Conservation (phyloP, 2,888 invertebrate species). For the Ichneumoninae sp. region DNA sequence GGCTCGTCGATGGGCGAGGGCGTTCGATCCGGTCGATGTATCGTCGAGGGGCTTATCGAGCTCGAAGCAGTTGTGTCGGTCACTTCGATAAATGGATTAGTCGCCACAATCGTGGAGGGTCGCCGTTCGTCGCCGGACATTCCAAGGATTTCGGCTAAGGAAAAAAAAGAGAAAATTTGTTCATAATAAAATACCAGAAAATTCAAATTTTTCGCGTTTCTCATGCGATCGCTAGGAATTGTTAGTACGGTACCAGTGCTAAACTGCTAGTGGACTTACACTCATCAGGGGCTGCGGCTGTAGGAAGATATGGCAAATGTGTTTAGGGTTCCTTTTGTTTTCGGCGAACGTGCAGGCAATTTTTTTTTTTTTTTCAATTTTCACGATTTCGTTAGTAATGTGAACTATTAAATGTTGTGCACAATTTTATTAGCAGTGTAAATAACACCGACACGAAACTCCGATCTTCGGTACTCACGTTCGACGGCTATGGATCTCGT, state of each 20-base stretch:
- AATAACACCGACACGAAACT: not conserved
- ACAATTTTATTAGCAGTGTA: not conserved
- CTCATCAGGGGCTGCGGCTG: constrained; percentile 77
- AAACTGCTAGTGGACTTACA: constrained; percentile 75
- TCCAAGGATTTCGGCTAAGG: constrained; percentile 90
- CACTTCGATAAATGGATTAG: constrained; percentile 82
- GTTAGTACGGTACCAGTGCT: constrained; percentile 1
- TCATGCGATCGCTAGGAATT: not conserved
- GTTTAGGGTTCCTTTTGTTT: constrained; percentile 64
- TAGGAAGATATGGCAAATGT: constrained; percentile 72
- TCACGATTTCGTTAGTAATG: constrained; percentile 52
- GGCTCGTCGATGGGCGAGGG: constrained; percentile 81
- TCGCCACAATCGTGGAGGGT: constrained; percentile 85
- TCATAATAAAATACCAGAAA: not conserved
- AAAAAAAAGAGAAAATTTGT: not conserved
- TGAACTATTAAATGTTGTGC: not conserved
- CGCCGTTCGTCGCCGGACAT: constrained; percentile 90
- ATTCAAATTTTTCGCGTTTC: not conserved
- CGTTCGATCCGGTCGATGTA: constrained; percentile 74
- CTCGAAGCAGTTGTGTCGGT: constrained; percentile 77
- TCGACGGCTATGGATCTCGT: constrained; percentile 97
- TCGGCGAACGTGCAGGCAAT: constrained; percentile 71
- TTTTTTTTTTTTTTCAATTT: constrained; percentile 4
- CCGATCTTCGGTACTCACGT: constrained; percentile 86
- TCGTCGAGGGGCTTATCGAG: constrained; percentile 58